A percentile compares a stretch with the other conserved stretches of the same genome.
Conservation (phyloP, 2,888 invertebrate species). For the Eupithecia exiguata region DNA sequence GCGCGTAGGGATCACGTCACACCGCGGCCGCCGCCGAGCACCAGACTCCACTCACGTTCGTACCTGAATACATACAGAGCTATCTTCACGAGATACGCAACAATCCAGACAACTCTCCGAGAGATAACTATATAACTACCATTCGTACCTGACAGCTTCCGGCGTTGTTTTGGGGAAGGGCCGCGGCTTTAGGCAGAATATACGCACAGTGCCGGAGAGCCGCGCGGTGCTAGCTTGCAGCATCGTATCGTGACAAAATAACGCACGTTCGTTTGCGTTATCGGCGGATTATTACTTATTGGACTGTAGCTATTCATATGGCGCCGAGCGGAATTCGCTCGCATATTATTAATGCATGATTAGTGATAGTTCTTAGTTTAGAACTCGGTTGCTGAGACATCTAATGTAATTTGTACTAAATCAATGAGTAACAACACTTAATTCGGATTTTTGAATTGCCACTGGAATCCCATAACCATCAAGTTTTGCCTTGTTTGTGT, state of each 20-base stretch:
- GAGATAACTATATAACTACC: constrained; percentile 36
- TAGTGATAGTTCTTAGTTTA: constrained; percentile 69
- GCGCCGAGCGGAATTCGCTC: constrained; percentile 52
- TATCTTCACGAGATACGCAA: neutral
- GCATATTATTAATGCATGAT: constrained; percentile 50
- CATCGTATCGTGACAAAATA: constrained; percentile 29
- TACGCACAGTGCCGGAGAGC: constrained; percentile 41
- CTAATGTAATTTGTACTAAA: constrained; percentile 41
- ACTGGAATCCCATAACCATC: constrained; percentile 13
- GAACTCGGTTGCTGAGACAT: constrained; percentile 58
- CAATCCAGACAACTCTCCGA: neutral
- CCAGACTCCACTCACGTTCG: constrained; percentile 35
- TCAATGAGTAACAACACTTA: constrained; percentile 37
- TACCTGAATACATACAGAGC: constrained; percentile 39
- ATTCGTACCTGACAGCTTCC: constrained; percentile 48
- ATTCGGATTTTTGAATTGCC: constrained; percentile 18
- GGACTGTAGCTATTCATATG: constrained; percentile 25
- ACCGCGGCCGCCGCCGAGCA: constrained; percentile 34
- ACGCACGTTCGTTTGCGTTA: constrained; percentile 59
- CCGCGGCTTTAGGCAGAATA: constrained; percentile 22
- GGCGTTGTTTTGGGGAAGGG: constrained; percentile 6
- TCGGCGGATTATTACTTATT: constrained; percentile 23
- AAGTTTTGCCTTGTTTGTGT: constrained; percentile 22
- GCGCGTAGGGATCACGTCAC: constrained; percentile 55
- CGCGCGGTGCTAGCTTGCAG: constrained; percentile 36